These are phyloP conservation scores for Parnassius glacialis DNA, from an alignment of 2,888 invertebrate genomes.

Conservation along the genomic window DNA sequence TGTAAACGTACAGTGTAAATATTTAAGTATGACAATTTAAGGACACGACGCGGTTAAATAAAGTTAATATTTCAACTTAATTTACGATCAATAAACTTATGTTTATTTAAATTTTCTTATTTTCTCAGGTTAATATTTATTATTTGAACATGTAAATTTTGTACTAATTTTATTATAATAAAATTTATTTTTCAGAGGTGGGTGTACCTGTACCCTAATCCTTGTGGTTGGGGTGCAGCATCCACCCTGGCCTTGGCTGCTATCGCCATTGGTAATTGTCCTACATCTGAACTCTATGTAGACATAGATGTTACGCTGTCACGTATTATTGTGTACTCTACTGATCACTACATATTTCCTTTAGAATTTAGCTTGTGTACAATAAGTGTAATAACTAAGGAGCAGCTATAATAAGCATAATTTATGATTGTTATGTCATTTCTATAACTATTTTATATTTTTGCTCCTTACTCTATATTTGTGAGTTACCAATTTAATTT, in stretches of 20 bases:
- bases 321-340: conserved; percentile 22
- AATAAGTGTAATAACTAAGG: conserved; percentile 18
- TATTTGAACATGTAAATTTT: no score
- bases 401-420: conserved; percentile 1
- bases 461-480: not conserved
- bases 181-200: conserved; percentile 54
- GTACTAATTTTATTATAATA: conserved; percentile 25
- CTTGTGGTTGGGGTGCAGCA: conserved; percentile 53
- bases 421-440: not conserved
- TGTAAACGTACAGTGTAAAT: no score
- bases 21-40: no score
- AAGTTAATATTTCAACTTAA: no score
- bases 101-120: no score
- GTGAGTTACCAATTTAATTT: no score
- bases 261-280: conserved; percentile 52
- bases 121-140: no score
- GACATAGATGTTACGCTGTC: conserved; percentile 32
- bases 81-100: no score
- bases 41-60: no score
- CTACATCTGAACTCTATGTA: conserved; percentile 37
- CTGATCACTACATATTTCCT: conserved; percentile 11
- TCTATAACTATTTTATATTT: not conserved
- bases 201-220: conserved; percentile 47
- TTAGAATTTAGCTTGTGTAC: conserved; percentile 17
- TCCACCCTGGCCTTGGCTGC: conserved; percentile 51